Evolutionary conservation across 2,113 vertebrate species (phyloP), one percentile per base, ranked within the genome.

Genomic region (Mugil cephalus): DNA sequence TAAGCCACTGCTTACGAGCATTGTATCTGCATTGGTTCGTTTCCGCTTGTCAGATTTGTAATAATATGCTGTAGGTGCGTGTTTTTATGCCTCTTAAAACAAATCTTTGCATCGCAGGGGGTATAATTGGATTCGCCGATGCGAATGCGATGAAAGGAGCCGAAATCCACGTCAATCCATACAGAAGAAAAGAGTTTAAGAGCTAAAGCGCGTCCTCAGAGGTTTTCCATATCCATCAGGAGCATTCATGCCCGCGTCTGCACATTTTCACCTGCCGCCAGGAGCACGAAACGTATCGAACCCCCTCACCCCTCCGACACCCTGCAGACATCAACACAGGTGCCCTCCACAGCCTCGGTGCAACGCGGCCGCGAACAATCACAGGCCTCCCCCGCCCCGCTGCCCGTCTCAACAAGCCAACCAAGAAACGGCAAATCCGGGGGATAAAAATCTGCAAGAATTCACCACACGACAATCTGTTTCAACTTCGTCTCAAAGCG

Each of bases 121-220:
- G 60, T 36, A 60, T 61, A 42, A 67, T 66, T 75, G 30, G 17
- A 65, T 14, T 14, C 6, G 10, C 48, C 43, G 47, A 65, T 61
- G 54, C 42, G 10, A 42, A 13, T 35, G 63, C 30, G 55, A 56
- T n/a, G 52, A 17, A 64, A n/a, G 36, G 59, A 51, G 71, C 14
- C 5, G 46, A 74, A 86, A 50, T 68, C 79, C 42, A 19, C 11
- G 3, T 63, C 50, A 60, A 64, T 39, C 56, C 63, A 53, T 30
- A 50, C 15, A 56, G 70, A 79, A 55, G 60, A 18, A 34, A 48
- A 30, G 50, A 6, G 50, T 17, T 61, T 36, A 55, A 66, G 60
- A 75, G 34, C 76, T 66, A 42, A 64, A 66, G 35, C 7, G 34
- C 34, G 42, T 50, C 40, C 24, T 61, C 50, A 13, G 21, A 35